Percentiles rank a stretch among this genome's conserved stretches.
phyloP scores from a whole-genome alignment of 2,113 vertebrate genomes.

The Parus major region DNA sequence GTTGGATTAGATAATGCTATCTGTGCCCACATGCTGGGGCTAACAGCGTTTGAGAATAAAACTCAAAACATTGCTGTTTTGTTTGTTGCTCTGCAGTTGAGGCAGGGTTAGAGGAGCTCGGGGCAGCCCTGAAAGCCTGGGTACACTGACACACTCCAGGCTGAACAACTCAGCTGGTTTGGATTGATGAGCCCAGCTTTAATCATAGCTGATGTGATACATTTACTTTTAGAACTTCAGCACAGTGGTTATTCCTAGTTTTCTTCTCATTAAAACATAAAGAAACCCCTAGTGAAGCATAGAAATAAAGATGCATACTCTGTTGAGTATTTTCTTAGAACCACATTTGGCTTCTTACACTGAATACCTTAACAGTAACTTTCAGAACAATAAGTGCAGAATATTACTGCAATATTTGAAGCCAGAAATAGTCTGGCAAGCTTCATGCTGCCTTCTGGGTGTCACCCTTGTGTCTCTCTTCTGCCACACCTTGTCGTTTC shows the following conservation, averaged over 20 bases:
- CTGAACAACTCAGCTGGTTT: neutral
- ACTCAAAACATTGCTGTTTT: neutral
- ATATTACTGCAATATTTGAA: neutral
- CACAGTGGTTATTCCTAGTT: neutral
- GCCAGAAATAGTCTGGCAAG: neutral
- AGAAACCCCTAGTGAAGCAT: neutral
- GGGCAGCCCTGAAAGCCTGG: neutral
- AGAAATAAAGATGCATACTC: neutral
- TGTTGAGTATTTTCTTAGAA: neutral
- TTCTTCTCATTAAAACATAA: neutral
- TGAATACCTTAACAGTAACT: neutral
- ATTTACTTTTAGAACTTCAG: neutral
- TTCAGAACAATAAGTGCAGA: neutral
- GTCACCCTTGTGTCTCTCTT: neutral
- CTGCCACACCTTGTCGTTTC: neutral
- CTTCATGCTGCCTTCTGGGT: neutral
- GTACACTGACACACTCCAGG: accelerated
- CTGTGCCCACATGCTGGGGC: slow-evolving; percentile 12
- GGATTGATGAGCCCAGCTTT: neutral
- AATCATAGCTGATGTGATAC: neutral
- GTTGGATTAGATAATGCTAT: slow-evolving; percentile 53
- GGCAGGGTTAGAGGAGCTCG: neutral
- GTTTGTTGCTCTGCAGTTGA: neutral
- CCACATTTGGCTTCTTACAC: neutral
- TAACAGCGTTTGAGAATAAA: neutral